Evolutionary conservation across 2,888 invertebrate species (phyloP).

Genomic region (Volucella bombylans): DNA sequence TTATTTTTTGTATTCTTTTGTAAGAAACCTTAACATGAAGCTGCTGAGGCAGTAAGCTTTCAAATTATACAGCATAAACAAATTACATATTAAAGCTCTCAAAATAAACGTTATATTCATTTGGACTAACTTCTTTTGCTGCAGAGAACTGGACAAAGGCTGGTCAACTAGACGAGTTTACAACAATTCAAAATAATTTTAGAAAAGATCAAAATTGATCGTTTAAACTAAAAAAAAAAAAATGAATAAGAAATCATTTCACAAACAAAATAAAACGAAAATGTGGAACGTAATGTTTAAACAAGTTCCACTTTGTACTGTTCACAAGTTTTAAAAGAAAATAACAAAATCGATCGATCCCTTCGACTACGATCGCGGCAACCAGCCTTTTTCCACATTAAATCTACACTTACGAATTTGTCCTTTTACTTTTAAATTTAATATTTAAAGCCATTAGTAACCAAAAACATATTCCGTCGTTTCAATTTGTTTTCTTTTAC

Average conservation of each 20-base stretch:
- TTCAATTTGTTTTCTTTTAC: slow-evolving; percentile 34
- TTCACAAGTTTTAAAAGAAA: background rate
- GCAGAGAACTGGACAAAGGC: background rate
- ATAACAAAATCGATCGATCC: background rate
- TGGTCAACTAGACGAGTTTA: too few relatives aligned
- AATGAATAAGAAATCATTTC: background rate
- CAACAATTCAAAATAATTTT: too few relatives aligned
- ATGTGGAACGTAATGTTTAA: slow-evolving; percentile 6
- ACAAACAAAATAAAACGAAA: slow-evolving; percentile 15
- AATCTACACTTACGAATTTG: slow-evolving; percentile 41
- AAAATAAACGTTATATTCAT: slow-evolving; percentile 4
- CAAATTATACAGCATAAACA: too few relatives aligned
- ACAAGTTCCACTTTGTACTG: slow-evolving; percentile 2
- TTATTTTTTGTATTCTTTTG: background rate
- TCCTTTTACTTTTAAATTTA: slow-evolving; percentile 32
- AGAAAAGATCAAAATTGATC: too few relatives aligned
- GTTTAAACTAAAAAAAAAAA: too few relatives aligned
- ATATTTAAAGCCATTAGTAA: slow-evolving; percentile 73
- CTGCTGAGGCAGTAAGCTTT: background rate
- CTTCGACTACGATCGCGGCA: background rate
- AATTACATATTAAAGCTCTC: slow-evolving; percentile 7
- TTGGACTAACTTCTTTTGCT: slow-evolving; percentile 2
- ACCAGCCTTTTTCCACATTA: background rate
- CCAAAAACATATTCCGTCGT: slow-evolving; percentile 65
- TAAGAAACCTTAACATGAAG: background rate